Evolutionary conservation across 2,888 invertebrate genomes (phyloP).

Genomic region (Sesia bembeciformis): DNA sequence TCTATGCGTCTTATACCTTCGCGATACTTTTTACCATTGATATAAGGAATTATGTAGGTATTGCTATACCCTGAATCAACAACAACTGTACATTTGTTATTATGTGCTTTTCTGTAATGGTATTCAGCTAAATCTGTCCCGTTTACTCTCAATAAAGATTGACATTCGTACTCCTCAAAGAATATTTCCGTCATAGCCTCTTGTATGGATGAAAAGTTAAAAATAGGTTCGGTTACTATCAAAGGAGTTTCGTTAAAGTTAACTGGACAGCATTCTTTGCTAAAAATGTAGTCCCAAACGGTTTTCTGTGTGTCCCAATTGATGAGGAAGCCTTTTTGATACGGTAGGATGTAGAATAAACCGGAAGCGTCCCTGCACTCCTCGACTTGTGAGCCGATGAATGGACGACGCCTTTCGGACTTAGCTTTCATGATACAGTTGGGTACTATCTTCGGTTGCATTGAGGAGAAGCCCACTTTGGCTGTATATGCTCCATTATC

Average conservation of each 20-base stretch:
- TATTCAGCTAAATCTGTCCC: conserved; percentile 87
- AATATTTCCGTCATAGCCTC: conserved; percentile 96
- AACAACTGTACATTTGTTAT: conserved; percentile 82
- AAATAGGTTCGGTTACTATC: conserved; percentile 94
- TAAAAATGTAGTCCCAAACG: conserved; percentile 96
- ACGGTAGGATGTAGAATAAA: conserved; percentile 93
- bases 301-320: conserved; percentile 98
- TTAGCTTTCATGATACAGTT: conserved; percentile 99
- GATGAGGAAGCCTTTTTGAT: conserved; percentile 94
- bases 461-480: conserved; percentile 87
- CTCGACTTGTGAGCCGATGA: conserved; percentile 93
- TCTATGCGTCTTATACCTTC: conserved; percentile 88
- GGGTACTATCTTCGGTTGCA: conserved; percentile 84
- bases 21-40: conserved; percentile 80
- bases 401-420: conserved; percentile 93
- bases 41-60: conserved; percentile 94
- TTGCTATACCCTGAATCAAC: conserved; percentile 97
- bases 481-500: conserved; percentile 93
- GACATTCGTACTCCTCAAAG: conserved; percentile 97
- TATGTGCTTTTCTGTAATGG: conserved; percentile 71
- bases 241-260: conserved; percentile 85
- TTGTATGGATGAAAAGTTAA: conserved; percentile 93
- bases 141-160: conserved; percentile 85
- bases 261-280: conserved; percentile 86
- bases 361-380: conserved; percentile 97